Evolutionary conservation across 1,140 invertebrate species (phyloP), one percentile per base, ranked within the genome.

Genomic region (Adelges cooleyi): DNA sequence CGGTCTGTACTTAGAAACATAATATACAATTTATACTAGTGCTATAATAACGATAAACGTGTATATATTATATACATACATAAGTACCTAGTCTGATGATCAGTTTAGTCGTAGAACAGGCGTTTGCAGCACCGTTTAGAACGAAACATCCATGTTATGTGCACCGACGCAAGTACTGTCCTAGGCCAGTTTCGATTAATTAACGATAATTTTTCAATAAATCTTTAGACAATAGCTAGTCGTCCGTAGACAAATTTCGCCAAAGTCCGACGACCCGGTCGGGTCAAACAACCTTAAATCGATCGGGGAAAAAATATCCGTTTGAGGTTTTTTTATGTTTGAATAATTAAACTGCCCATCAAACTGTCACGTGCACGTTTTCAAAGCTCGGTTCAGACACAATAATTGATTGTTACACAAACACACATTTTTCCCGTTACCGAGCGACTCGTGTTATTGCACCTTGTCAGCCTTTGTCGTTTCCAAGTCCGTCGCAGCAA

Each of bases 21-120:
- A n/a, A n/a, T n/a, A n/a, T n/a, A n/a, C n/a, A n/a, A n/a, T n/a
- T n/a, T n/a, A n/a, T n/a, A n/a, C n/a, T n/a, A n/a, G n/a, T n/a
- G n/a, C n/a, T n/a, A n/a, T n/a, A n/a, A n/a, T n/a, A n/a, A n/a
- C n/a, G n/a, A n/a, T n/a, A n/a, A n/a, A n/a, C n/a, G n/a, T n/a
- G n/a, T n/a, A n/a, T n/a, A n/a, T n/a, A n/a, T n/a, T n/a, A n/a
- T n/a, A 25, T 42, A 44, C 23, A 38, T 20, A 17, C 17, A 44
- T 25, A 46, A 29, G 29, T 11, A 59, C 3, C 4, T 59, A 59
- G 40, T 44, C 54, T 59, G 23, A 25, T 46, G 23, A 44, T 54
- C 52, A 40, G 13, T 36, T 18, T 59, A 59, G 54, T 44, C 54
- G 40, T 59, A 56, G 53, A 56, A 8, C 18, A 59, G 54, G 54